Evolutionary conservation across 2,888 invertebrate species (phyloP).

Genomic region (Pseudoips prasinana): DNA sequence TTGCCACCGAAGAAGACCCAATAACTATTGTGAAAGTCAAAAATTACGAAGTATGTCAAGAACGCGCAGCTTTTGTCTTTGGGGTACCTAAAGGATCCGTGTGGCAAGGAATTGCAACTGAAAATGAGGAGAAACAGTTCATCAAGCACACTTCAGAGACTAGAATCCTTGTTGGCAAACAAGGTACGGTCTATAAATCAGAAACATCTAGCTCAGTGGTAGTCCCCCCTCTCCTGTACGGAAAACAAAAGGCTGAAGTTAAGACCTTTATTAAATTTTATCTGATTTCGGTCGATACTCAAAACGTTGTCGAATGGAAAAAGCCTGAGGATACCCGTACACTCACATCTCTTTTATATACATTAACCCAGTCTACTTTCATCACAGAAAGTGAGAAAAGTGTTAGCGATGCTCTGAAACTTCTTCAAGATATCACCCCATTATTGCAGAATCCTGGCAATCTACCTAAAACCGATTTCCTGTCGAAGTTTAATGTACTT

Average conservation of each 20-base stretch:
- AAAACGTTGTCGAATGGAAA: conserved; percentile 57
- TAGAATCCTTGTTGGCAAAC: conserved; percentile 77
- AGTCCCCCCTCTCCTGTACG: conserved; percentile 80
- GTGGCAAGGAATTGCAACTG: conserved; percentile 70
- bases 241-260: conserved; percentile 83
- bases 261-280: conserved; percentile 81
- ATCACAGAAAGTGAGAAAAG: conserved; percentile 50
- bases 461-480: conserved; percentile 78
- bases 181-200: conserved; percentile 84
- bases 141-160: conserved; percentile 82
- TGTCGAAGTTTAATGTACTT: conserved; percentile 84
- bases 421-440: conserved; percentile 81
- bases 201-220: conserved; percentile 83
- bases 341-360: conserved; percentile 76
- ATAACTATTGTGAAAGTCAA: conserved; percentile 85
- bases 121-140: conserved; percentile 73
- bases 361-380: background rate
- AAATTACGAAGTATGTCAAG: conserved; percentile 83
- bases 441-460: conserved; percentile 80
- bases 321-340: conserved; percentile 60
- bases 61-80: conserved; percentile 83
- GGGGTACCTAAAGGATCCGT: conserved; percentile 80
- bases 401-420: conserved; percentile 59
- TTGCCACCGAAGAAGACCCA: conserved; percentile 66
- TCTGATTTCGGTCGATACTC: conserved; percentile 51